Conservation (phyloP, 2,888 invertebrate genomes). For the Cheilosia soror region DNA sequence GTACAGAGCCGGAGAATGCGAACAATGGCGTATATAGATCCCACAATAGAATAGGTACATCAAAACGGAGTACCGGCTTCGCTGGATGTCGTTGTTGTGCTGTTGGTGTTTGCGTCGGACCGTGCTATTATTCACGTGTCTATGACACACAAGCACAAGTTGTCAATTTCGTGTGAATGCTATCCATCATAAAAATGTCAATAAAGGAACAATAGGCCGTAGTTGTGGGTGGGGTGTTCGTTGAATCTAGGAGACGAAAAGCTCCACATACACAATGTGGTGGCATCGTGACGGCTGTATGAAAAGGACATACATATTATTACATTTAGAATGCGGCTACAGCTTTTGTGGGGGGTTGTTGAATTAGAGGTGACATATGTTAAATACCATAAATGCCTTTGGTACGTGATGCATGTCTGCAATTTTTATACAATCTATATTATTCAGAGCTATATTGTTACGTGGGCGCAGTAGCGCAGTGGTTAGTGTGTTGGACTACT, state of each 20-base stretch:
- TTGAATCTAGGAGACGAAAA: not conserved
- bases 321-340: not conserved
- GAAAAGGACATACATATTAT: not conserved
- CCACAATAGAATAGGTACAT: not conserved
- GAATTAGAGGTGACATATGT: not conserved
- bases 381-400: not conserved
- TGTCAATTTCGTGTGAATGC: conserved; percentile 50
- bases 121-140: conserved; percentile 44
- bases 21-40: conserved; percentile 23
- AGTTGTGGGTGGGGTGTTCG: not conserved
- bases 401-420: too few species aligned
- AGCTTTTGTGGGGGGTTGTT: not conserved
- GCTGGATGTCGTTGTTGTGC: not conserved
- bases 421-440: too few species aligned
- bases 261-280: not conserved
- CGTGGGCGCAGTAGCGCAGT: too few species aligned
- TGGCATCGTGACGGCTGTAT: not conserved
- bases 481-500: too few species aligned
- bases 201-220: conserved; percentile 12
- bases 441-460: too few species aligned
- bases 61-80: not conserved
- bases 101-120: conserved; percentile 25
- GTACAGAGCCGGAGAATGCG: conserved; percentile 22
- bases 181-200: conserved; percentile 56
- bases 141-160: conserved; percentile 36